phyloP scores from a whole-genome alignment of 2,888 invertebrate genomes.

The Morinoia aosen region DNA sequence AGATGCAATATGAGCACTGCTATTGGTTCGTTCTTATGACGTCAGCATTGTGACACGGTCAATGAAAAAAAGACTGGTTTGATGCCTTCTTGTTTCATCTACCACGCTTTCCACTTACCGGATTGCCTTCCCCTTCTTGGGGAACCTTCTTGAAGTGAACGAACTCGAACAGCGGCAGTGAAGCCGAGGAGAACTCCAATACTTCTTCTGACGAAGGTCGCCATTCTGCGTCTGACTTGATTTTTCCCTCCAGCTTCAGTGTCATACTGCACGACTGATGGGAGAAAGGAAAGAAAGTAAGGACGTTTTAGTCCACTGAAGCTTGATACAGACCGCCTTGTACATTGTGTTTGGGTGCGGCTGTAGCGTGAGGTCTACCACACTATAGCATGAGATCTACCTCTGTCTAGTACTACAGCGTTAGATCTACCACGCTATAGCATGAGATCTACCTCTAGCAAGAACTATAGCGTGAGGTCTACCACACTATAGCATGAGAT shows the following conservation, averaged over 20 bases:
- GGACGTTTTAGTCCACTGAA: background rate
- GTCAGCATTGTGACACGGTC: too few relatives aligned
- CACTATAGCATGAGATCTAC: too few relatives aligned
- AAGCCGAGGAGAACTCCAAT: background rate
- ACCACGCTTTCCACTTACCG: background rate
- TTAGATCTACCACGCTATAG: too few relatives aligned
- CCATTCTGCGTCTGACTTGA: slow-evolving; percentile 43
- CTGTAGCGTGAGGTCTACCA: too few relatives aligned
- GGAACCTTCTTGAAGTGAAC: background rate
- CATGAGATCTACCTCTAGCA: background rate
- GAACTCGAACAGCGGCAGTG: slow-evolving; percentile 38
- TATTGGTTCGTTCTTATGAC: too few relatives aligned
- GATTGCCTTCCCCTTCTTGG: background rate
- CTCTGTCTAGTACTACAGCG: background rate
- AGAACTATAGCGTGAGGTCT: background rate
- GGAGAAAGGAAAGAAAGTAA: background rate
- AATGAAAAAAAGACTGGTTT: too few relatives aligned
- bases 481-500: too few relatives aligned
- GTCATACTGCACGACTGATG: slow-evolving; percentile 53
- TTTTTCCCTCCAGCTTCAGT: slow-evolving; percentile 8
- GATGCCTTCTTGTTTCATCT: background rate
- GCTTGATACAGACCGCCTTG: background rate
- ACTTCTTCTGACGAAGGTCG: background rate
- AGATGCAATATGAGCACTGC: too few relatives aligned
- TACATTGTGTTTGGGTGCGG: background rate